Conservation (phyloP, 2,113 vertebrate species). For the Clinocottus analis region DNA sequence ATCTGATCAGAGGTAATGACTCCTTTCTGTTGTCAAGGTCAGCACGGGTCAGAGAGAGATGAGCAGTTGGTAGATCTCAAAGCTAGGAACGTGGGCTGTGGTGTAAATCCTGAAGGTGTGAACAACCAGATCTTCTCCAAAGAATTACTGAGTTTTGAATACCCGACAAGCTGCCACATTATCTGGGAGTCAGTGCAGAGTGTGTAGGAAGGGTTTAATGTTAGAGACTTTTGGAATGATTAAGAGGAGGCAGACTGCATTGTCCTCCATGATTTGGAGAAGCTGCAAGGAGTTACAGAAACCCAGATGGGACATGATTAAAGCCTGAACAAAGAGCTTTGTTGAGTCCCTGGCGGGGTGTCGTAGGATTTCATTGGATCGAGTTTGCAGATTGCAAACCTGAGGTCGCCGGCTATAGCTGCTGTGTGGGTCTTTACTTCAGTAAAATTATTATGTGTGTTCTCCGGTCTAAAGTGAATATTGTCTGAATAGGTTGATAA, state of each 20-base stretch:
- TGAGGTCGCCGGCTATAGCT: slow-evolving; percentile 27
- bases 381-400: slow-evolving; percentile 30
- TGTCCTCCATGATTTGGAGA: slow-evolving; percentile 33
- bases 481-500: background rate
- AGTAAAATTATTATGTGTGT: background rate
- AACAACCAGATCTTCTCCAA: background rate
- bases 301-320: slow-evolving; percentile 60
- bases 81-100: background rate
- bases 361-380: slow-evolving; percentile 29
- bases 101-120: background rate
- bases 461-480: background rate
- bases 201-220: slow-evolving; percentile 29
- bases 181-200: background rate
- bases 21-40: slow-evolving; percentile 1
- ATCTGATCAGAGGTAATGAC: background rate
- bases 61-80: background rate
- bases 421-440: slow-evolving; percentile 39
- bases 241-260: slow-evolving; percentile 22
- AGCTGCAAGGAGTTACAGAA: slow-evolving; percentile 18
- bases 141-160: background rate
- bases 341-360: slow-evolving; percentile 24
- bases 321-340: slow-evolving; percentile 46
- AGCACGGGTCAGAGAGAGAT: slow-evolving; percentile 1
- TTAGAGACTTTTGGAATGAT: slow-evolving; percentile 31
- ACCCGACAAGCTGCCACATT: slow-evolving; percentile 5